Evolutionary conservation across 2,888 invertebrate genomes (phyloP), one percentile per base, ranked within the genome.

Genomic region (Pocota personata): DNA sequence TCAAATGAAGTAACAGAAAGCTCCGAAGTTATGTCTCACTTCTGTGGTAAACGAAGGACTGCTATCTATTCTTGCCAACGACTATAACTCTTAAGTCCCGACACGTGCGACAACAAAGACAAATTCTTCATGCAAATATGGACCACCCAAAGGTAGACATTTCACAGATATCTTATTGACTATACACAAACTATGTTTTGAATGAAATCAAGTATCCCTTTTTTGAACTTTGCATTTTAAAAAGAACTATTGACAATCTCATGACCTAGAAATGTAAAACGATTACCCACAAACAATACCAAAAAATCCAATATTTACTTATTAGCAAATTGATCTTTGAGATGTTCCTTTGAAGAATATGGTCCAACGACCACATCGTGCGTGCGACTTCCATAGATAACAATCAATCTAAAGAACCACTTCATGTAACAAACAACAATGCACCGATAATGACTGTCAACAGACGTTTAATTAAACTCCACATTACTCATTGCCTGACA

Each of bases 371-470:
- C 0, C 58, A 55, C 27, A 24, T 27, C 4, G 24, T 40, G 43
- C 57, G 72, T 72, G 72, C 12, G 72, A 60, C 60, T 40, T 58
- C 14, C 1, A 12, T 14, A 16, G 48, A 57, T 67, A 58, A 50
- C 48, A 66, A 64, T 24, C 52, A 52, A 40, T 52, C 8, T 57
- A 43, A 69, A 40, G 19, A 69, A 40, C 30, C 55, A 57, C 32
- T 37, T 27, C 32, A 57, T 24, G 14, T 1, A 27, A 55, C 46
- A 32, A 24, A 60, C 6, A 46, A 52, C 43, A 14, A 32, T 37
- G 57, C 46, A 19, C 32, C 50, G 75, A 82, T 69, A 76, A 8
- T 12, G 14, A 37, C 8, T 48, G 55, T 82, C 62, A 69, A 60
- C 60, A 52, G 14, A 10, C 24, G 5, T 40, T 7, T 16, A 66